A percentile compares a stretch with the other conserved stretches of the same genome.
phyloP scores from a whole-genome alignment of 1,140 invertebrate species.

The Drosophila triauraria region DNA sequence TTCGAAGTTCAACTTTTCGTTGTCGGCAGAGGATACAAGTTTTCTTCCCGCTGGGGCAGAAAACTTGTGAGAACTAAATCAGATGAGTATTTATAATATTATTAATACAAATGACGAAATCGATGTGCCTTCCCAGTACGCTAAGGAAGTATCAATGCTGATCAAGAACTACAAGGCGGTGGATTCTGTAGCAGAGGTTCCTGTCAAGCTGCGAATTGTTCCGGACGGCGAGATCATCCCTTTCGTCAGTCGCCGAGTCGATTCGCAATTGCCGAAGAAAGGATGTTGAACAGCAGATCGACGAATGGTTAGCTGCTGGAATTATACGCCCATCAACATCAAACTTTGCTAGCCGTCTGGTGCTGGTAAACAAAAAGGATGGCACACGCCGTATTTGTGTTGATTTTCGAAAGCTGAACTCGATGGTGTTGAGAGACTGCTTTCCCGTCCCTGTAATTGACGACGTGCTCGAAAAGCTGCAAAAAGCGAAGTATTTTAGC shows the following conservation, averaged over 20 bases:
- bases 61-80: no score
- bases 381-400: no score
- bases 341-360: neutral
- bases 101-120: no score
- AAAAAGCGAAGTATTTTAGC: neutral
- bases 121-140: neutral
- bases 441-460: conserved; percentile 1
- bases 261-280: neutral
- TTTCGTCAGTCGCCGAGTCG: neutral
- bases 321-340: neutral
- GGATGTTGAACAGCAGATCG: neutral
- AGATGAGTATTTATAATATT: no score
- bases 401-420: no score
- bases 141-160: neutral
- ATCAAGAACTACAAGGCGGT: neutral
- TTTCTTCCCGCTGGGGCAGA: conserved; percentile 1
- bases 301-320: neutral
- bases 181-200: neutral
- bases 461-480: neutral
- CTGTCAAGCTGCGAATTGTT: neutral
- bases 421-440: neutral
- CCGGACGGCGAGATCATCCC: conserved; percentile 3
- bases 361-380: neutral
- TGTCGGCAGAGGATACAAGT: conserved; percentile 1
- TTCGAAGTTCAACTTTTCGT: neutral